A percentile compares a stretch with the other conserved stretches of the same genome.
Evolutionary conservation across 2,888 invertebrate species (phyloP).

Genomic region (Cheilosia soror): DNA sequence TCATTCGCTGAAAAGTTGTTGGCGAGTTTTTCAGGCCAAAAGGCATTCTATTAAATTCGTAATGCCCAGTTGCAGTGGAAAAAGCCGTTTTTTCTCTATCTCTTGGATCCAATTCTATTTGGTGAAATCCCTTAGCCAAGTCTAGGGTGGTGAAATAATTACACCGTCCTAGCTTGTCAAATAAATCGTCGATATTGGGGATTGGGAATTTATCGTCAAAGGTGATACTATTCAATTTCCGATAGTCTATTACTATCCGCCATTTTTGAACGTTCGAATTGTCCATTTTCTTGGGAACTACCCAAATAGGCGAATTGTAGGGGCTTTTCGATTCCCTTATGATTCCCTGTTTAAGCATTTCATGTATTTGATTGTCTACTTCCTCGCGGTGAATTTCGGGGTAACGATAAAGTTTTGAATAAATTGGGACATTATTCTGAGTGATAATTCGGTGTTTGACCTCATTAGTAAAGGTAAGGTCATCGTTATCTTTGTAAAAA

Average conservation of each 20-base stretch:
- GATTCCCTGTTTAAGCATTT: constrained; percentile 30
- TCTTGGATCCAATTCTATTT: constrained; percentile 75
- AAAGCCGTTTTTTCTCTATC: constrained; percentile 78
- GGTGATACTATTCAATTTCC: constrained; percentile 69
- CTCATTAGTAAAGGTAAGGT: constrained; percentile 69
- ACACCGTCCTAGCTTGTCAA: constrained; percentile 74
- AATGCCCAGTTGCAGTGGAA: constrained; percentile 77
- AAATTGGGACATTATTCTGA: constrained; percentile 54
- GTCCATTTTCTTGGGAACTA: constrained; percentile 32
- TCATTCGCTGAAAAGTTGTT: constrained; percentile 79
- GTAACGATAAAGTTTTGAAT: constrained; percentile 73
- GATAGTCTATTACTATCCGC: constrained; percentile 76
- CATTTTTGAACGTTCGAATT: constrained; percentile 15
- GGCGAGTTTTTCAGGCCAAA: constrained; percentile 76
- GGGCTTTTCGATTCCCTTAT: constrained; percentile 7
- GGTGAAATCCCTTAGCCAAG: constrained; percentile 77
- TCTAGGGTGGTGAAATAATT: constrained; percentile 75
- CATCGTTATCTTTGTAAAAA: constrained; percentile 53
- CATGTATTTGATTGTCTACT: constrained; percentile 69
- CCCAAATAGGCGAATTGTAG: constrained; percentile 12
- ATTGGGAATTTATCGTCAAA: constrained; percentile 70
- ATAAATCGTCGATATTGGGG: constrained; percentile 75
- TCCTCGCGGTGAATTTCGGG: constrained; percentile 67
- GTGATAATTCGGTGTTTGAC: constrained; percentile 75
- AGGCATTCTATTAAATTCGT: constrained; percentile 31